Evolutionary conservation across 2,888 invertebrate species (phyloP).

Genomic region (Sarcophaga rosellei): DNA sequence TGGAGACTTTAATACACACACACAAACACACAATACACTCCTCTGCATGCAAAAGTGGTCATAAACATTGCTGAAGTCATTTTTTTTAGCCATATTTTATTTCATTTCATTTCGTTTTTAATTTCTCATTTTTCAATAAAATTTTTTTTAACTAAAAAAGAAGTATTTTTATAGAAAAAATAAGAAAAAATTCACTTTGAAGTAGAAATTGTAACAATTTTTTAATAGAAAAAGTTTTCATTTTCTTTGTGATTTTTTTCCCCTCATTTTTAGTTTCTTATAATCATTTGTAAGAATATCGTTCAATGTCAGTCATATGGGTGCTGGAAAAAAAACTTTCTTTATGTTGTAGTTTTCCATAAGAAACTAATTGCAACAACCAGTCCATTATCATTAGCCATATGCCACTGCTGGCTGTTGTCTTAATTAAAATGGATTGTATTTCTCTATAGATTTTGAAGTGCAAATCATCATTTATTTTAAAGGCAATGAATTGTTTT

Average conservation of each 20-base stretch:
- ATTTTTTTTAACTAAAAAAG: slow-evolving; percentile 23
- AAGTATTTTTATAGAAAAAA: not conserved
- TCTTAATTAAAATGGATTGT: slow-evolving; percentile 54
- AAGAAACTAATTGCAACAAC: slow-evolving; percentile 22
- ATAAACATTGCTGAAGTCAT: slow-evolving; percentile 6
- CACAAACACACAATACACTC: slow-evolving; percentile 12
- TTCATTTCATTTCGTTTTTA: slow-evolving; percentile 13
- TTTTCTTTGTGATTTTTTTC: not conserved
- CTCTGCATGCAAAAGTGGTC: slow-evolving; percentile 32
- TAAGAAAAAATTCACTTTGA: slow-evolving; percentile 20
- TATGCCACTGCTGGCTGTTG: slow-evolving; percentile 37
- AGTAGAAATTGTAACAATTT: slow-evolving; percentile 39
- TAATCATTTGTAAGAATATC: slow-evolving; percentile 47
- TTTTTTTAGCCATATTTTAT: not conserved
- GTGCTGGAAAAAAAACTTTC: slow-evolving; percentile 50
- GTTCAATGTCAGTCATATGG: not conserved
- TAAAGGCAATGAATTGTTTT: no score
- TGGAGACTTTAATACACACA: slow-evolving; percentile 52
- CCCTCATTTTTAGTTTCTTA: slow-evolving; percentile 13
- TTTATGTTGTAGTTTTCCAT: slow-evolving; percentile 32
- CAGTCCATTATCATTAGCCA: slow-evolving; percentile 60
- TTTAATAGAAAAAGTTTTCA: slow-evolving; percentile 26
- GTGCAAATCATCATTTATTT: no score
- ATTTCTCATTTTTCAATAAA: slow-evolving; percentile 19
- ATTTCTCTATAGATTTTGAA: not conserved